These are phyloP conservation scores for Geopemphigus sp. DNA, from an alignment of 1,140 invertebrate species.

Conservation along the genomic window DNA sequence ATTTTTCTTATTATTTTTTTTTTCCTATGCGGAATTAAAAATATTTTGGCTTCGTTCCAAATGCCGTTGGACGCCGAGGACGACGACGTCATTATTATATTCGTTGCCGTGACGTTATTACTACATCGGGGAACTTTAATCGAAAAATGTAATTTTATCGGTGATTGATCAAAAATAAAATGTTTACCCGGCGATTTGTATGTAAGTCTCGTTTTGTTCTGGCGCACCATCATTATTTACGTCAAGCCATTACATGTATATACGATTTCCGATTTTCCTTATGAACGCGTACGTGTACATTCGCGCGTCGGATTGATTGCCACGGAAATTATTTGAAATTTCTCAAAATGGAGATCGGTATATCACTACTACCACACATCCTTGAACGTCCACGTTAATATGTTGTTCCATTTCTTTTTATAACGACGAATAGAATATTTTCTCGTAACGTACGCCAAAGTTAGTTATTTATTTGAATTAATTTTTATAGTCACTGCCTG, in stretches of 20 bases:
- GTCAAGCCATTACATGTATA: neutral
- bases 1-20: neutral
- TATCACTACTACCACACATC: neutral
- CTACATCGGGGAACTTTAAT: neutral
- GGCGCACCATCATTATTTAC: neutral
- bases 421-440: neutral
- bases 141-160: neutral
- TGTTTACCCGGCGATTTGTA: neutral
- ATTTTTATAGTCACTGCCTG: neutral
- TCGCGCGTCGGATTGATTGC: neutral
- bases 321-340: neutral
- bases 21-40: neutral
- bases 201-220: neutral
- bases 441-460: neutral
- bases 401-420: neutral
- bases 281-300: neutral
- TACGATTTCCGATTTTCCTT: neutral
- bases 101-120: neutral
- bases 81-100: neutral
- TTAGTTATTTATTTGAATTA: neutral
- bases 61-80: neutral
- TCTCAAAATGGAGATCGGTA: too few relatives aligned
- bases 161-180: conserved; percentile 3
- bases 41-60: conserved; percentile 30
- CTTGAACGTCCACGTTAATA: neutral